These are phyloP conservation scores for Tonatia bakeri DNA, from an alignment of 2,113 vertebrate genomes.

Conservation along the genomic window DNA sequence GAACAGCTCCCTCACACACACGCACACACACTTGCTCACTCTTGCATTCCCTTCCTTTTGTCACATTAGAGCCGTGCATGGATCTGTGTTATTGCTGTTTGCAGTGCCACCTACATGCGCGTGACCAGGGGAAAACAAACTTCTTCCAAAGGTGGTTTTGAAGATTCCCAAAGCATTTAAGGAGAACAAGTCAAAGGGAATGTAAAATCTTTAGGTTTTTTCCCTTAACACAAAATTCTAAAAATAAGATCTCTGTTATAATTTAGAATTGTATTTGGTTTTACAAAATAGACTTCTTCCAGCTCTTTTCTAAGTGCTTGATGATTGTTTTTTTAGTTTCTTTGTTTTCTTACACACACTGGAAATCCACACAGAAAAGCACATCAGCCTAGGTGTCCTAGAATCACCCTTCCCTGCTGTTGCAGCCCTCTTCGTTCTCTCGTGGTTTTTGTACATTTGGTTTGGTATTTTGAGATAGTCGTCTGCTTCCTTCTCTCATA, in stretches of 20 bases:
- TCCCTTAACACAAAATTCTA: neutral
- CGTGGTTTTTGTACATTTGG: neutral
- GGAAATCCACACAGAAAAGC: neutral
- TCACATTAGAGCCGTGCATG: neutral
- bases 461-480: neutral
- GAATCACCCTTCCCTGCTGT: neutral
- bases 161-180: neutral
- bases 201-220: neutral
- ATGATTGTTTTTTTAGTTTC: neutral
- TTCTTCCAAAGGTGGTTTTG: neutral
- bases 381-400: neutral
- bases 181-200: neutral
- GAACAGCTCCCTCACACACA: neutral
- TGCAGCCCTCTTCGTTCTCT: neutral
- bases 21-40: neutral
- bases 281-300: neutral
- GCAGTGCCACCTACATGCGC: fast-evolving
- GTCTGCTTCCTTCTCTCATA: neutral
- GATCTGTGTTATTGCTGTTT: neutral
- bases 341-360: neutral
- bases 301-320: neutral
- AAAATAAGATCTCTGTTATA: neutral
- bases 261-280: neutral
- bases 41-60: neutral
- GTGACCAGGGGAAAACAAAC: fast-evolving